Base-by-base conservation (phyloP, 2,888 invertebrate species). In the Chalcis sispes region DNA sequence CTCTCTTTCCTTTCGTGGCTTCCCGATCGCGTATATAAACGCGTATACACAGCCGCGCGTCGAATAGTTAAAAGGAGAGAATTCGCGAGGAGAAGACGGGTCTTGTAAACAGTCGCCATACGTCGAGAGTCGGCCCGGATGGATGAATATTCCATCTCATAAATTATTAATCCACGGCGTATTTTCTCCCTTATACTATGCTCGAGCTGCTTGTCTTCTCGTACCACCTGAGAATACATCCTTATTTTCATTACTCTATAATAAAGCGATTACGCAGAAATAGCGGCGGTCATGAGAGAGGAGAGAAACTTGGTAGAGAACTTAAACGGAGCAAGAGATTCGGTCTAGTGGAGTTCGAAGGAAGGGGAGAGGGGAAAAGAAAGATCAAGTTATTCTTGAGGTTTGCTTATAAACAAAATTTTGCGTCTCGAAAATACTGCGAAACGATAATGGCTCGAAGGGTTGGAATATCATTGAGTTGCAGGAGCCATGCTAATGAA, bases 401-500 rank as follows among this genome's bases (percentile, higher is more conserved):
- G 42, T 32, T 66, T 10, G 59, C 40, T 48, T 18, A 23, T 25
- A 64, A 75, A 75, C 54, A 61, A 70, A 42, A 69, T 75, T 75
- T 5, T 40, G 36, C 29, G 8, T 40, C 8, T 27, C 27, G 15
- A 10, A 32, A 13, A 48, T 23, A 2, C 66, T 52, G n/a, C 20
- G 73, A 40, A 64, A 62, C 25, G 62, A 69, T 69, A 62, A 69
- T 67, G 62, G 25, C 32, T 58, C 1, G 3, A 20, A 29, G 13
- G 5, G 8, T 50, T 13, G 3, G 15, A 15, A 48, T 36, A 23
- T 8, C 20, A 10, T 25, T 10, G 50, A 1, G 3, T 8, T 0
- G 40, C 10, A 23, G 13, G 25, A 46, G 15, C 48, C 58, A 69
- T 69, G 75, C 56, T 69, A 75, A 75, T 75, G 69, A 69, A 64